Base-by-base conservation (phyloP, 2,113 vertebrate genomes). In the Gobius niger region DNA sequence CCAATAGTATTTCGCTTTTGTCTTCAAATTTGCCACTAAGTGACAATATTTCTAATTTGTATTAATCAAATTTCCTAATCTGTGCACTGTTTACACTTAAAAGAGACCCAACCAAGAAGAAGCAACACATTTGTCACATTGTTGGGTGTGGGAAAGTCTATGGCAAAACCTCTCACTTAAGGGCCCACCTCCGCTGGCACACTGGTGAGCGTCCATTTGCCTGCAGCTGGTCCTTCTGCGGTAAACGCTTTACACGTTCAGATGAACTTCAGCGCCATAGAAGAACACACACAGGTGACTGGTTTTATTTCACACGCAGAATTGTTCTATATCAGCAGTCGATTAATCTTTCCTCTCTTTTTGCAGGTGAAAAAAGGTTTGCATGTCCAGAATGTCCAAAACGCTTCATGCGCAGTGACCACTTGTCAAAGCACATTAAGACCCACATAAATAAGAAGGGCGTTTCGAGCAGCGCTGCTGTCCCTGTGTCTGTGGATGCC, bases 51-150 rank as follows among this genome's bases (percentile, higher is more conserved):
- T 34, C 24, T 34, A 34, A 54, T 24, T 24, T 54, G 4, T 24
- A 10, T 50, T 50, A 6, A 11, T 57, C 14, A 40, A 6, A 66
- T 9, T 42, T 8, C 41, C 10, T 12, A n/a, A 41, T 11, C 40
- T 46, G 19, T 7, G 60, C 16, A 46, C 49, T 0, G 40, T 42
- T 54, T 41, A 14, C 6, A 7, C 71, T 9, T 5, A 76, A 47
- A 75, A 92, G 82, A 18, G 96, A 99, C 64, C 96, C 96, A 44
- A 94, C 91, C n/a, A 98, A 98, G 73, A 99, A 99, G 81, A 99
- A 98, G 82, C 97, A 99, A 81, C 97, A 99, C 77, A 97, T 99
- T 77, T 99, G 97, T 82, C 97, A 99, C 88, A 95, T 98, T 56
- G 87, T 91, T 0, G 95, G 95, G 65, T 99, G 97, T 66, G 95